Evolutionary conservation across 2,888 invertebrate genomes (phyloP), one percentile per base, ranked within the genome.

Genomic region (Bellardia pandia): DNA sequence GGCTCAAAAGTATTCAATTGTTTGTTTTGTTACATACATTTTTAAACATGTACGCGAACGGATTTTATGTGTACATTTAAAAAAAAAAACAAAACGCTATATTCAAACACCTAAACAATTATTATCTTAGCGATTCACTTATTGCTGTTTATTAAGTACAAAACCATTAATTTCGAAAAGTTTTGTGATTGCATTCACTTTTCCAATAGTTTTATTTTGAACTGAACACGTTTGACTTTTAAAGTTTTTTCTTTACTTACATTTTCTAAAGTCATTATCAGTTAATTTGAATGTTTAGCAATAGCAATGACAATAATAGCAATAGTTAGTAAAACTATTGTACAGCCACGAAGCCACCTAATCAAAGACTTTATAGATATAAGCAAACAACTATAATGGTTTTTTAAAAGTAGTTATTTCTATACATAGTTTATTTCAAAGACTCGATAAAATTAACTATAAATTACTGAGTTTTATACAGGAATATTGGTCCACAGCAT

Each of bases 201-300:
- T 33, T 60, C 23, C 37, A 37, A 37, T 37, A 14, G 16, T 33
- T 40, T 53, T 69, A 13, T 16, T 23, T 37, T 56, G 23, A 56
- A 56, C 16, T 56, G 14, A 56, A 37, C 69, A 66, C 66, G 58
- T 81, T 74, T 48, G 9, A 13, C 37, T 66, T 60, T 69, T 69
- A 60, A 76, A 79, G 48, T 71, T 79, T 51, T 51, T 33, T 62
- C 62, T 16, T 23, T 37, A 2, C 37, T 16, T 9, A 23, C 30
- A 16, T 48, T 45, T 62, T 40, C 11, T 14, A 48, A 60, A 79
- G 56, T 74, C 66, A 64, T 80, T 80, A 71, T 72, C 80, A 45
- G 72, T 56, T 53, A 30, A 53, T 56, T 72, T 80, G 42, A 42
- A 60, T 53, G 79, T 16, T 42, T n/a, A 30, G 14, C 53, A 30